Percentiles rank a stretch among this genome's conserved stretches.
phyloP scores from a whole-genome alignment of 2,888 invertebrate species.

The Belgica antarctica region DNA sequence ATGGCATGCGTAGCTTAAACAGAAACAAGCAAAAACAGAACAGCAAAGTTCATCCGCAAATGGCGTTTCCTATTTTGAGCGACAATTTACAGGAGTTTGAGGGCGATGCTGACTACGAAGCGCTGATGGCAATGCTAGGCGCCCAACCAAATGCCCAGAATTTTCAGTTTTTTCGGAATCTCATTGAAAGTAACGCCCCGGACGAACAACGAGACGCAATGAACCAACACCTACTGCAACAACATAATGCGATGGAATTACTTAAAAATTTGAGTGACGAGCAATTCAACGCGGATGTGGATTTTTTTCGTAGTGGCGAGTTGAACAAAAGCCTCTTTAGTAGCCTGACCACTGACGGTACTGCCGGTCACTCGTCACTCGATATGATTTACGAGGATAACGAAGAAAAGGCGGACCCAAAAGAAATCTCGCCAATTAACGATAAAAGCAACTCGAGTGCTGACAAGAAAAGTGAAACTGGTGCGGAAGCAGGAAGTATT shows the following conservation, averaged over 20 bases:
- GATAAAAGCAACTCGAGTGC: constrained; percentile 13
- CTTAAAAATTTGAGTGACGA: constrained; percentile 51
- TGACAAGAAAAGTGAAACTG: constrained; percentile 46
- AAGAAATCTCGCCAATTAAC: constrained; percentile 26
- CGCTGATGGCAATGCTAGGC: constrained; percentile 49
- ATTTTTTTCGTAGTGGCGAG: constrained; percentile 49
- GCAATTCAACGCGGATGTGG: constrained; percentile 46
- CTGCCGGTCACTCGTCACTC: constrained; percentile 54
- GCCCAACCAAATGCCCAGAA: constrained; percentile 49
- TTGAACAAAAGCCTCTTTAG: constrained; percentile 47
- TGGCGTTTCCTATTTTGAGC: neutral
- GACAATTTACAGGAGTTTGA: constrained; percentile 17
- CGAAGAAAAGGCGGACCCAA: constrained; percentile 59
- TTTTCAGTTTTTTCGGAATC: constrained; percentile 18
- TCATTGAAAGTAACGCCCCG: constrained; percentile 11
- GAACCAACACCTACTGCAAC: constrained; percentile 46
- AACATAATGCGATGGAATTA: constrained; percentile 54
- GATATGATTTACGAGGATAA: constrained; percentile 86
- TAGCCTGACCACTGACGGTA: constrained; percentile 45
- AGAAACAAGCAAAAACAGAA: neutral
- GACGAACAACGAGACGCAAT: constrained; percentile 25
- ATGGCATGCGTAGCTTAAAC: constrained; percentile 31
- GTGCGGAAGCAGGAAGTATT: constrained; percentile 43
- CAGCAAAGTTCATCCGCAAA: neutral
- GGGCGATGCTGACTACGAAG: constrained; percentile 46